Evolutionary conservation across 2,113 vertebrate species (phyloP).

Genomic region (Empidonax traillii): DNA sequence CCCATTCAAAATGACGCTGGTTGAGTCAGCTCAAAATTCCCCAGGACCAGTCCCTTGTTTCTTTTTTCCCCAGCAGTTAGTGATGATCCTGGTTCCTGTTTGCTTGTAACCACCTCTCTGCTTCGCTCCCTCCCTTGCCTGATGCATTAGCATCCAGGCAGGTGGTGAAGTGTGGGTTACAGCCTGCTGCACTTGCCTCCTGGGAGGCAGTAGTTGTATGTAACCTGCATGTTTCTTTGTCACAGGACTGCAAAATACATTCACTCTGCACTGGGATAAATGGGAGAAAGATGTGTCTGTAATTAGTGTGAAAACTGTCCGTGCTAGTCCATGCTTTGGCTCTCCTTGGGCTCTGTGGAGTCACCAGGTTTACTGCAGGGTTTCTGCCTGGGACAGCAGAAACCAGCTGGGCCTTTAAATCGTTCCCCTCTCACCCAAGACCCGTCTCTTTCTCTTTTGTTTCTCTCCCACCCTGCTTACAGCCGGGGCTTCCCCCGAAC

Average conservation of each 20-base stretch:
- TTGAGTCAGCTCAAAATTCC: background rate
- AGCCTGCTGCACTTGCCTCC: background rate
- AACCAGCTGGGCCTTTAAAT: background rate
- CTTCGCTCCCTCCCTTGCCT: background rate
- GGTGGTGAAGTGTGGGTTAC: rapidly evolving
- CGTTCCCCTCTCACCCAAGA: rapidly evolving
- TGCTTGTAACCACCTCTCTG: too few relatives aligned
- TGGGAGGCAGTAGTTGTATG: background rate
- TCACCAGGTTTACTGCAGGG: background rate
- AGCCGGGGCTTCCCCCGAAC: background rate
- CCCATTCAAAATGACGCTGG: background rate
- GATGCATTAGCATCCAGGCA: rapidly evolving
- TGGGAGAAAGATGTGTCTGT: background rate
- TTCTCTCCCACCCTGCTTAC: background rate
- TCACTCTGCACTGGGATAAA: background rate
- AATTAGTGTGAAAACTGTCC: background rate
- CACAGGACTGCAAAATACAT: background rate
- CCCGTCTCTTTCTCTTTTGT: background rate
- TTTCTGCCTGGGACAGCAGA: background rate
- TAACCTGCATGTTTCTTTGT: background rate
- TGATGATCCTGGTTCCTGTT: rapidly evolving
- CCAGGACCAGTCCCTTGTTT: background rate
- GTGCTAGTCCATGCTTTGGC: background rate
- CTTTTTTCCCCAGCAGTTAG: too few relatives aligned
- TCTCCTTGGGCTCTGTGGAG: background rate